Percentiles rank a stretch among this genome's conserved stretches.
Evolutionary conservation across 2,888 invertebrate species (phyloP).

Genomic region (Sesia apiformis): DNA sequence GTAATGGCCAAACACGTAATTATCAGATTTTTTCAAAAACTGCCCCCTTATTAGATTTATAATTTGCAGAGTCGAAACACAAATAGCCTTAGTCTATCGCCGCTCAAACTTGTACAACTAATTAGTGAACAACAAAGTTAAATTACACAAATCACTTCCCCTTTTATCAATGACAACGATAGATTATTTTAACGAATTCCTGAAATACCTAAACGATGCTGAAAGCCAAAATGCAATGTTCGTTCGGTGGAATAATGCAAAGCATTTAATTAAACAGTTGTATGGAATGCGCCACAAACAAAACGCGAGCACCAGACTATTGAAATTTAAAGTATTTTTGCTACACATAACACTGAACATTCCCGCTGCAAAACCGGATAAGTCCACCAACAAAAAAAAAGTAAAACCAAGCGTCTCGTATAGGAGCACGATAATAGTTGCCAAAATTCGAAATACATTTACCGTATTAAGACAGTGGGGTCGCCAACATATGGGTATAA

Average conservation of each 20-base stretch:
- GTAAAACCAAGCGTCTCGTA: neutral
- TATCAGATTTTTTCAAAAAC: too few relatives aligned
- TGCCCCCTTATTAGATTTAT: too few relatives aligned
- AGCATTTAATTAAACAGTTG: neutral
- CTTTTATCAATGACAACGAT: neutral
- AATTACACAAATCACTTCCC: neutral
- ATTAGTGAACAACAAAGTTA: neutral
- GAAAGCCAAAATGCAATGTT: neutral
- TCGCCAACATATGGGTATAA: neutral
- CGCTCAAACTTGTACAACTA: neutral
- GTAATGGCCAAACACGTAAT: too few relatives aligned
- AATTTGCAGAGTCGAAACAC: too few relatives aligned
- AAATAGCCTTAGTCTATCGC: too few relatives aligned
- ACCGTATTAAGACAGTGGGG: neutral
- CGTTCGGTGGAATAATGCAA: neutral
- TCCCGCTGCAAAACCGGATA: neutral
- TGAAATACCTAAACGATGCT: neutral
- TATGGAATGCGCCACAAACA: neutral
- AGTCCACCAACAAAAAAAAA: neutral
- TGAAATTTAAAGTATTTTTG: neutral
- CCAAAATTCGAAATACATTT: neutral
- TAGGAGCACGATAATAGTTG: neutral
- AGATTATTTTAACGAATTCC: neutral
- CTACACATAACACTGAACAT: neutral
- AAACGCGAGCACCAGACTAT: neutral